Percentiles rank a stretch among this genome's conserved stretches.
Conservation (phyloP, 2,888 invertebrate species). For the Perizoma flavofasciatum region DNA sequence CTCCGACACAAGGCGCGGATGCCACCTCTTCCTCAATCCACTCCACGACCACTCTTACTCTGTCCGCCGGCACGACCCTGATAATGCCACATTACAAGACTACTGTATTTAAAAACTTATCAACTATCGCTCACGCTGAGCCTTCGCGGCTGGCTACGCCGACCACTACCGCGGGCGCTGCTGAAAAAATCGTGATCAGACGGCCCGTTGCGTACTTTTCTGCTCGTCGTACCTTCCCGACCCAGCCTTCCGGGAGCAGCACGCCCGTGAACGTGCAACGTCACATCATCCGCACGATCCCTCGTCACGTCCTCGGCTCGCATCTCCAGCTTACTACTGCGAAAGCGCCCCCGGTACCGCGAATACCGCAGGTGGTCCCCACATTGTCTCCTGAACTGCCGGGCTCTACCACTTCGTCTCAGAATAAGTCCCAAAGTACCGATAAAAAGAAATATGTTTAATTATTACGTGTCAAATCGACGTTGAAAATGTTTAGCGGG, state of each 20-base stretch:
- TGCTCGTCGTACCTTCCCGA: constrained; percentile 25
- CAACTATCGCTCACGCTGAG: constrained; percentile 21
- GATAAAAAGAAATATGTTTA: constrained; percentile 10
- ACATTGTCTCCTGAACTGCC: constrained; percentile 16
- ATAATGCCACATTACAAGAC: constrained; percentile 35
- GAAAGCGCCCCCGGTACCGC: background rate
- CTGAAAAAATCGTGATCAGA: constrained; percentile 24
- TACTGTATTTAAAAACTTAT: constrained; percentile 30
- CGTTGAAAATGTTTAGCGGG: background rate
- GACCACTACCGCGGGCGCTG: constrained; percentile 9
- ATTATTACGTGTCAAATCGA: too few relatives aligned
- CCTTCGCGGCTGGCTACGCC: constrained; percentile 13
- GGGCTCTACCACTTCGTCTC: constrained; percentile 4
- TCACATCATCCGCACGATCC: constrained; percentile 27
- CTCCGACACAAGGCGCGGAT: constrained; percentile 5
- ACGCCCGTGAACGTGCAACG: constrained; percentile 19
- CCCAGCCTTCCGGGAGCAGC: constrained; percentile 1
- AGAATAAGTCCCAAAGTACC: constrained; percentile 12
- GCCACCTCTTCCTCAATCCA: constrained; percentile 13
- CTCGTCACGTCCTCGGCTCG: constrained; percentile 21
- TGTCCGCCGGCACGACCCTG: constrained; percentile 23
- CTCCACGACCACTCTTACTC: constrained; percentile 21
- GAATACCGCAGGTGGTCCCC: constrained; percentile 6
- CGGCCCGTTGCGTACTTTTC: constrained; percentile 28
- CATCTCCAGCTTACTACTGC: constrained; percentile 9